phyloP scores from a whole-genome alignment of 2,797 vertebrate genomes.

The Naso thynnoides region DNA sequence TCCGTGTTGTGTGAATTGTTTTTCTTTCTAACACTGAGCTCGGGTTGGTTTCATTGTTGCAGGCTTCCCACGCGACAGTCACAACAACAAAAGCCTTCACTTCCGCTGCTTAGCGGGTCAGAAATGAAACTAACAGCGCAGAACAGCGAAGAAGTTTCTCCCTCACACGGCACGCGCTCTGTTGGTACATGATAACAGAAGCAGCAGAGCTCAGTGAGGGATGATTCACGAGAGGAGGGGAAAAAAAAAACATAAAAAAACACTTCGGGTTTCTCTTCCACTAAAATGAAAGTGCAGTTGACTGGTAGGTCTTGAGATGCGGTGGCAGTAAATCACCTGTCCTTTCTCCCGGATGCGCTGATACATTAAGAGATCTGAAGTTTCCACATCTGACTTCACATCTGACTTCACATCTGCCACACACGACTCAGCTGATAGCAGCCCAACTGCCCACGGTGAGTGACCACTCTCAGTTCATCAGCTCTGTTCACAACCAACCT shows the following conservation, averaged over 20 bases:
- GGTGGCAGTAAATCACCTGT: slow-evolving; percentile 5
- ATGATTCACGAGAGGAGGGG: background rate
- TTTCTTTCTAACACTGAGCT: too few relatives aligned
- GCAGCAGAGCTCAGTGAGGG: too few relatives aligned
- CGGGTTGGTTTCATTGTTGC: background rate
- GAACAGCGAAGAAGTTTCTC: slow-evolving; percentile 47
- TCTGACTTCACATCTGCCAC: slow-evolving; percentile 8
- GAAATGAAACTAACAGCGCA: slow-evolving; percentile 28
- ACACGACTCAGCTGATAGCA: background rate
- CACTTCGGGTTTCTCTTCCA: slow-evolving; percentile 31
- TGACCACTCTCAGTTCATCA: background rate
- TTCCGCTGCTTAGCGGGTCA: background rate
- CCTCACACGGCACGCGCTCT: background rate
- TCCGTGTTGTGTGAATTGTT: too few relatives aligned
- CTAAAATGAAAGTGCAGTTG: slow-evolving; percentile 34
- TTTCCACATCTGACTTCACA: too few relatives aligned
- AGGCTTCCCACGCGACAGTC: background rate
- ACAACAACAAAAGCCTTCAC: background rate
- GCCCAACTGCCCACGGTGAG: slow-evolving; percentile 7
- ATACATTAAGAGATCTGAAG: background rate
- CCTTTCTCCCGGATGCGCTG: background rate
- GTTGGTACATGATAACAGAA: too few relatives aligned
- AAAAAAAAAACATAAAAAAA: too few relatives aligned
- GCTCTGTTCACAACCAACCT: too few relatives aligned
- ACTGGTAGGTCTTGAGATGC: background rate